These are phyloP conservation scores for Hermaeophaga mercurialis DNA, from an alignment of 2,888 invertebrate genomes.

Conservation along the genomic window DNA sequence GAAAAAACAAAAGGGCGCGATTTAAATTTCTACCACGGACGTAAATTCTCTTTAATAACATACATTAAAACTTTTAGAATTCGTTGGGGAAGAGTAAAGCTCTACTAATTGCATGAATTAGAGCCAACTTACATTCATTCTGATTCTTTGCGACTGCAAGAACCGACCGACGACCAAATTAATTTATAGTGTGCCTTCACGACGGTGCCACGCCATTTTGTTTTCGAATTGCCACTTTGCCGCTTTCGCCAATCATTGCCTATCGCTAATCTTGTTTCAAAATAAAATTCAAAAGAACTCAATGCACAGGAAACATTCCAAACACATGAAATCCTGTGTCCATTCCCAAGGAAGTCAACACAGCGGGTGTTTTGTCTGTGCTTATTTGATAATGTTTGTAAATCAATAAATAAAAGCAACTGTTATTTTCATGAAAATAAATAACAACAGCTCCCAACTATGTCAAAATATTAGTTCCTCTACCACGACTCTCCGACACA, in stretches of 20 bases:
- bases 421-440: no score
- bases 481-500: no score
- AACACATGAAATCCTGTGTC: no score
- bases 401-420: no score
- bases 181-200: conserved; percentile 48
- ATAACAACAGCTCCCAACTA: no score
- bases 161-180: conserved; percentile 45
- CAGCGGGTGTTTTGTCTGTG: no score
- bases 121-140: conserved; percentile 56
- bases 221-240: conserved; percentile 34
- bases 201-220: conserved; percentile 32
- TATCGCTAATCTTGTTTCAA: conserved; percentile 7
- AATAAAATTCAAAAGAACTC: no score
- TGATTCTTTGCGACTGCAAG: conserved; percentile 51
- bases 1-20: conserved; percentile 40
- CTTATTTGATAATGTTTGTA: no score
- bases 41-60: conserved; percentile 56
- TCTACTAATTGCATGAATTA: conserved; percentile 58
- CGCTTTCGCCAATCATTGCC: conserved; percentile 16
- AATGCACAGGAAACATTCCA: no score
- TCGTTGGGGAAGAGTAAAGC: conserved; percentile 55
- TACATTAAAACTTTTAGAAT: conserved; percentile 57
- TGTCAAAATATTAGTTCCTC: no score
- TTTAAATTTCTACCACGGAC: conserved; percentile 46
- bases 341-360: no score